Evolutionary conservation across 2,888 invertebrate genomes (phyloP), one percentile per base, ranked within the genome.

Genomic region (Helobdella robusta): DNA sequence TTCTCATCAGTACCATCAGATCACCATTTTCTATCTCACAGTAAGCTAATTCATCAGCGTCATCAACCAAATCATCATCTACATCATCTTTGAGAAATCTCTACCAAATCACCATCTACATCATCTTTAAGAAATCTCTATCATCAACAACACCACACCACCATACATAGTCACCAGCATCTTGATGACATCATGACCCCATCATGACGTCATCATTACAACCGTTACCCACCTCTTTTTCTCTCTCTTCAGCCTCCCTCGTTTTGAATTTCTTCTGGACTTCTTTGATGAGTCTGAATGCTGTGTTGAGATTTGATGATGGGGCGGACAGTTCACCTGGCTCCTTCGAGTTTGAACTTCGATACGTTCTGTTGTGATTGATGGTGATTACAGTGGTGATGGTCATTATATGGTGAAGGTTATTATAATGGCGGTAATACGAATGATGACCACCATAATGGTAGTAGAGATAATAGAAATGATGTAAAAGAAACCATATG

Each of bases 201-300:
- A n/a, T 50, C 50, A 5, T 25, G 20, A 23, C 5, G 20, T 50
- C 11, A 40, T 40, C 44, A 40, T 40, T 18, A 11, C 23, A 52
- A 52, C 23, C 15, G 20, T n/a, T 35, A 20, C 32, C 4, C 32
- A 79, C 93, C 80, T 98, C 98, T 74, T 95, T 95, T 79, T 99
- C 97, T 64, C 91, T 85, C 79, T 97, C 97, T 79, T 99, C 98
- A 0, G 95, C 94, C 80, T 99, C 98, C 70, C 97, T 84, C 0
- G 93, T 95, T 81, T 93, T 94, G 81, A 91, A 99, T 76, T 91
- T 91, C 80, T 98, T 94, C 82, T 99, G 98, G 35, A 94, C 91
- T 82, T 99, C 98, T 81, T 99, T 99, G 74, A 99, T 98, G 64
- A 98, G 84, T 71, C 97, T 86, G 82, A 94, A 95, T 34, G 95